Evolutionary conservation across 1,140 invertebrate genomes (phyloP), one percentile per base, ranked within the genome.

Genomic region (Medauroidea extradentata): DNA sequence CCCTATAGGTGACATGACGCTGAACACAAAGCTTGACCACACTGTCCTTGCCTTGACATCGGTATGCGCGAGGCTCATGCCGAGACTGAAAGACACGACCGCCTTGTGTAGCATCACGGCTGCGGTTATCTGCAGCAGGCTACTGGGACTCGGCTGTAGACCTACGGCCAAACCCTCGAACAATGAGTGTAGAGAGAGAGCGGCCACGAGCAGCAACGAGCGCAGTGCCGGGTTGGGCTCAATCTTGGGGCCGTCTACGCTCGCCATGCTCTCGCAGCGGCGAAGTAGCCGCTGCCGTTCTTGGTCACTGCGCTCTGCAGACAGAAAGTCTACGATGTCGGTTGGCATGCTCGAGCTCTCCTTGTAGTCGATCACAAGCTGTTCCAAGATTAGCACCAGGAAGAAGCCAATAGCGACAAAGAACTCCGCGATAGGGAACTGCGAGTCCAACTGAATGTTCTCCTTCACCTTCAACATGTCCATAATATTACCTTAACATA

Each of bases 111-210:
- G 71, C n/a, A 80, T 67, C 7, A 86, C 73, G 18, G 84, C 84
- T 41, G 72, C 68, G 63, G 82, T 83, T 8, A 86, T 74, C 46
- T 77, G 73, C 16, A 81, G 53, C 2, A 80, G 65, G 53, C 66
- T 63, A 18, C 73, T 67, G 3, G 71, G 58, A 5, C 65, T 70
- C 19, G 63, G 62, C 63, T 83, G 80, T 11, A 84, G 66, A 23
- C 83, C 83, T 59, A 85, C 77, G 3, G 82, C 81, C 34, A 85
- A 67, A 24, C 83, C 83, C 70, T 85, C 83, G 69, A 85, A 82
- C 21, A 75, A 66, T 13, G 79, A 83, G 68, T 80, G 82, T 1
- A 82, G 63, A 13, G 79, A 80, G 4, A 83, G 60, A 23, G 81
- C 81, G 23, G 78, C 21, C 9, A 81, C 52, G 25, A 82, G 67